Evolutionary conservation across 2,797 vertebrate species (phyloP).

Genomic region (Sebastes vulpes): DNA sequence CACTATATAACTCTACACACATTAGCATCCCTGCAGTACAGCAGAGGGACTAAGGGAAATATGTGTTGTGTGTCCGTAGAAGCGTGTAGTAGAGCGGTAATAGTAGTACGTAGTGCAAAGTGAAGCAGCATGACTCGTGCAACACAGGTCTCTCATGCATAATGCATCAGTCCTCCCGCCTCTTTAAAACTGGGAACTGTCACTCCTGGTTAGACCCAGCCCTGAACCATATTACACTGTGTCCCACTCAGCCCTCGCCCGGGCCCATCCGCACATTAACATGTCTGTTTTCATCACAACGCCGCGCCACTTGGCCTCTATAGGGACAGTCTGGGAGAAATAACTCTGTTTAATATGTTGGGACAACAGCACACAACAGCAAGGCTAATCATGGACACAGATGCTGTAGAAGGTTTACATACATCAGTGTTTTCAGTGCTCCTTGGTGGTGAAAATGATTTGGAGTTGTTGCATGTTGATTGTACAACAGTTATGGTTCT

Average conservation of each 20-base stretch:
- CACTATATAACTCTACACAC: background rate
- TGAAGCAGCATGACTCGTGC: slow-evolving; percentile 47
- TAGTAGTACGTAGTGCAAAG: slow-evolving; percentile 37
- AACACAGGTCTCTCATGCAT: slow-evolving; percentile 76
- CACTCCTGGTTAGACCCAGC: slow-evolving; percentile 66
- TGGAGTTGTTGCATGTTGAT: background rate
- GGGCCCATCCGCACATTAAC: slow-evolving; percentile 63
- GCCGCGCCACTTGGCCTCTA: slow-evolving; percentile 5
- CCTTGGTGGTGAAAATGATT: background rate
- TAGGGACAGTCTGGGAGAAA: slow-evolving; percentile 24
- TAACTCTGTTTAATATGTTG: slow-evolving; percentile 36
- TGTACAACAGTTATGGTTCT: background rate
- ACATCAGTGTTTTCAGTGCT: background rate
- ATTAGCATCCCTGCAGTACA: background rate
- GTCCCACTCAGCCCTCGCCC: slow-evolving; percentile 33
- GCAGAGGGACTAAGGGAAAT: background rate
- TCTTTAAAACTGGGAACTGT: slow-evolving; percentile 71
- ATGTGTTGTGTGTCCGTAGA: slow-evolving; percentile 2
- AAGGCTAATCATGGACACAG: background rate
- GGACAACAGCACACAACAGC: slow-evolving; percentile 22
- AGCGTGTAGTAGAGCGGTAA: slow-evolving; percentile 22
- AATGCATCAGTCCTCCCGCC: slow-evolving; percentile 62
- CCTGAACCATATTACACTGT: slow-evolving; percentile 46
- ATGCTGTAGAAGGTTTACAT: background rate
- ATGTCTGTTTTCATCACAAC: slow-evolving; percentile 63